phyloP scores from a whole-genome alignment of 2,888 invertebrate genomes.

The Stegana nigrithorax region DNA sequence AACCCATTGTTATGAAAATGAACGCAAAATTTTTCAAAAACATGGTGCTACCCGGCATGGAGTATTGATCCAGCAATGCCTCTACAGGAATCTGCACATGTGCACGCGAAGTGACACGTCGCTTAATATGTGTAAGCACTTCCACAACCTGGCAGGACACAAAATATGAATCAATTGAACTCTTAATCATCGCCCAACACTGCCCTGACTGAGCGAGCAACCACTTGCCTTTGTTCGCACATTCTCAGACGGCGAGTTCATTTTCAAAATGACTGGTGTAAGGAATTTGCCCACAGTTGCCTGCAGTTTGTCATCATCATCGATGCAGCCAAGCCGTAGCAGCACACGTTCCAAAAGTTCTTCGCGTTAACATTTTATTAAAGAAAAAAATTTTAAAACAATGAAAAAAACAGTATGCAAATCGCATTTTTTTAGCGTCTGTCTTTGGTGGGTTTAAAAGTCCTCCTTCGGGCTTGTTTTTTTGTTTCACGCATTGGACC shows the following conservation, averaged over 20 bases:
- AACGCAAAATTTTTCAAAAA: slow-evolving; percentile 88
- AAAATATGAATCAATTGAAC: not conserved
- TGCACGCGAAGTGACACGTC: slow-evolving; percentile 85
- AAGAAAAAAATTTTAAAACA: no score
- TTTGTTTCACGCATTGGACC: not conserved
- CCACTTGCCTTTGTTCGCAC: slow-evolving; percentile 77
- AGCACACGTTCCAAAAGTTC: slow-evolving; percentile 91
- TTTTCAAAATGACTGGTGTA: slow-evolving; percentile 88
- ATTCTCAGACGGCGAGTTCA: slow-evolving; percentile 87
- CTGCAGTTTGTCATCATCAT: slow-evolving; percentile 89
- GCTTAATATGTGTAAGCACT: slow-evolving; percentile 90
- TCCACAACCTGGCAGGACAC: slow-evolving; percentile 84
- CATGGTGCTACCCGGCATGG: slow-evolving; percentile 77
- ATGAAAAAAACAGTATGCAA: not conserved
- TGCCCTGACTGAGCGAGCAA: no score
- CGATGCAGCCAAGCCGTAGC: slow-evolving; percentile 87
- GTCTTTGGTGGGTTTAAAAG: not conserved
- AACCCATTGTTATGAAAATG: slow-evolving; percentile 93
- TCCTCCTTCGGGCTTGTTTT: not conserved
- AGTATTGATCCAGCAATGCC: slow-evolving; percentile 83
- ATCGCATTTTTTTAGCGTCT: not conserved
- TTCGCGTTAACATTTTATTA: slow-evolving; percentile 62
- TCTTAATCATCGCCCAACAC: no score
- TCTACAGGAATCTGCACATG: slow-evolving; percentile 88
- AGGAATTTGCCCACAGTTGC: slow-evolving; percentile 82